Percentiles rank a stretch among this genome's conserved stretches.
Conservation (phyloP, 2,888 invertebrate species). For the Liopterus haemorrhoidalis region DNA sequence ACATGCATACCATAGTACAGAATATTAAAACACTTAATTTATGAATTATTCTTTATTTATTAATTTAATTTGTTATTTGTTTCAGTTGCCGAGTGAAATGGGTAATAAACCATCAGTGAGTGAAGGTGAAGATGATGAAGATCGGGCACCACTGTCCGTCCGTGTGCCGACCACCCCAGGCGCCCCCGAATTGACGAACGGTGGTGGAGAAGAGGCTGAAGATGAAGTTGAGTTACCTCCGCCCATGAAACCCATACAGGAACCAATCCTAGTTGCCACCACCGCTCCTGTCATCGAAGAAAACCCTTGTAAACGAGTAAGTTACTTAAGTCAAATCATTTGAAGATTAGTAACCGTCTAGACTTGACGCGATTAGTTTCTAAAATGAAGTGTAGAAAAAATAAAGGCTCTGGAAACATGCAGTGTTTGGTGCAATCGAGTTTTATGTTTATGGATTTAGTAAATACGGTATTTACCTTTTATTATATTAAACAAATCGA, state of each 20-base stretch:
- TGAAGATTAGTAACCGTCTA: too few species aligned
- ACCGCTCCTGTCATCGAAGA: conserved; percentile 49
- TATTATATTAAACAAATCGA: too few species aligned
- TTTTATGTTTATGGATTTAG: too few species aligned
- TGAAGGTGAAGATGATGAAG: conserved; percentile 47
- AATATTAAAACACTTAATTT: too few species aligned
- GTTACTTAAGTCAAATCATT: conserved; percentile 37
- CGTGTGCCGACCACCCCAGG: conserved; percentile 33
- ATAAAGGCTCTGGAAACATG: too few species aligned
- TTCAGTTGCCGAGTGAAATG: conserved; percentile 51
- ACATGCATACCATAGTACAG: too few species aligned
- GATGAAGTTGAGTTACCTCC: conserved; percentile 87
- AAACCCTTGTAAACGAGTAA: conserved; percentile 56
- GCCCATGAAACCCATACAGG: conserved; percentile 93
- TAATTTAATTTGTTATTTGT: conserved; percentile 30
- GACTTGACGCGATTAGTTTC: too few species aligned
- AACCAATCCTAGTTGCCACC: conserved; percentile 47
- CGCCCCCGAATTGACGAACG: conserved; percentile 45
- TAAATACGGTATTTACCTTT: too few species aligned
- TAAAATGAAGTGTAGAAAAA: too few species aligned
- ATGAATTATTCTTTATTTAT: too few species aligned
- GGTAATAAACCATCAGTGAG: conserved; percentile 49
- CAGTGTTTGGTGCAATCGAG: too few species aligned
- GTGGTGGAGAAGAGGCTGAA: conserved; percentile 66
- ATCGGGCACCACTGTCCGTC: conserved; percentile 34